Evolutionary conservation across 2,888 invertebrate genomes (phyloP).

Genomic region (Pollenia angustigena): DNA sequence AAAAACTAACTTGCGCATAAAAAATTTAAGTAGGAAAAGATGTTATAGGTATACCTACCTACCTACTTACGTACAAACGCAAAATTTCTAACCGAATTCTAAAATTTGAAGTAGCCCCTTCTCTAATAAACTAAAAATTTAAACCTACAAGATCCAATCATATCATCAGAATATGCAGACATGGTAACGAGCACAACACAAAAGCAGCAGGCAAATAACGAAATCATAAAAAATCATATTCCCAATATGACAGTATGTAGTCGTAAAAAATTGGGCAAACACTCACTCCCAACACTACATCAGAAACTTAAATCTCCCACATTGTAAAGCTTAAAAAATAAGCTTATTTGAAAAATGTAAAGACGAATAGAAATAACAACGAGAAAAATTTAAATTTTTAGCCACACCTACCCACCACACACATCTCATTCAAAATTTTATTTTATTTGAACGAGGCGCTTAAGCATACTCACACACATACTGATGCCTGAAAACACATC

Average conservation of each 20-base stretch:
- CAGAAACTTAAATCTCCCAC: slow-evolving; percentile 31
- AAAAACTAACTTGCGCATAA: slow-evolving; percentile 61
- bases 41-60: background rate
- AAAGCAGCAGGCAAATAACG: slow-evolving; percentile 21
- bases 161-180: slow-evolving; percentile 57
- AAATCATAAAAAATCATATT: slow-evolving; percentile 53
- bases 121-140: slow-evolving; percentile 10
- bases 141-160: slow-evolving; percentile 54
- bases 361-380: slow-evolving; percentile 37
- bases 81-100: slow-evolving; percentile 50
- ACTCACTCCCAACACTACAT: background rate
- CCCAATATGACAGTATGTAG: slow-evolving; percentile 47
- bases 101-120: slow-evolving; percentile 52
- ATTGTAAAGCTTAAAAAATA: slow-evolving; percentile 47
- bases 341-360: slow-evolving; percentile 40
- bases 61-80: background rate
- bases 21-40: background rate
- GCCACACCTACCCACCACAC: slow-evolving; percentile 80
- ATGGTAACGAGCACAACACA: slow-evolving; percentile 25
- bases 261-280: no score
- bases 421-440: slow-evolving; percentile 59
- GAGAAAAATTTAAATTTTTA: slow-evolving; percentile 83
- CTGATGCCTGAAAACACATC: background rate
- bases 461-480: slow-evolving; percentile 27
- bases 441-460: slow-evolving; percentile 41